Conservation (phyloP, 2,113 vertebrate genomes). For the Cranoglanis bouderius region DNA sequence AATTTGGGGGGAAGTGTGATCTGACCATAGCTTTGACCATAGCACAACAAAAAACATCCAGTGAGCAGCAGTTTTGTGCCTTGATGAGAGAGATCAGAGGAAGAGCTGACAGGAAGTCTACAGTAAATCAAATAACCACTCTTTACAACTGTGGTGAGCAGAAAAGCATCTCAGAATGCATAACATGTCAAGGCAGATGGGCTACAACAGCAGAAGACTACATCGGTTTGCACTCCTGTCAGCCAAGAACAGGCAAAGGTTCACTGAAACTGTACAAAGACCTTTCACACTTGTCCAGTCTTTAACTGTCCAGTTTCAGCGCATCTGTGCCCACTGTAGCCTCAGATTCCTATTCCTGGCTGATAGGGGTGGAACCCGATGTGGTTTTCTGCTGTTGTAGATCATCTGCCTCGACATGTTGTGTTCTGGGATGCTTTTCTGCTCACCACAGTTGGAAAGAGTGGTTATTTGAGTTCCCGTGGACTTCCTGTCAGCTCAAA, state of each 20-base stretch:
- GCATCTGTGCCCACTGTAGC: background rate
- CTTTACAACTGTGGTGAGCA: background rate
- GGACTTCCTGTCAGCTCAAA: too few relatives aligned
- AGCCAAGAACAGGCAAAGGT: background rate
- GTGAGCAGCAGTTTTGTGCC: background rate
- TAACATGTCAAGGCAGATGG: background rate
- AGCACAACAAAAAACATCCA: background rate
- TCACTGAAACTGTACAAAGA: background rate
- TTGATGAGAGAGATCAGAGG: background rate
- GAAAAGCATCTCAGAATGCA: background rate
- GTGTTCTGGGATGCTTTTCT: background rate
- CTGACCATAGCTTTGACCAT: background rate
- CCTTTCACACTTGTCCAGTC: background rate
- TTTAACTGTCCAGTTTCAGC: background rate
- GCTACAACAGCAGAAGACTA: background rate
- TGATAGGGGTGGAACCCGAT: background rate
- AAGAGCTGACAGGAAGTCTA: background rate
- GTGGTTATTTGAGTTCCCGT: background rate
- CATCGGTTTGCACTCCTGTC: background rate
- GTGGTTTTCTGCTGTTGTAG: background rate
- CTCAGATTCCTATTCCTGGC: background rate
- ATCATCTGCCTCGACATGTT: background rate
- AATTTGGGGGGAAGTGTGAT: too few relatives aligned
- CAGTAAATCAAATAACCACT: background rate
- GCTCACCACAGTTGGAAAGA: background rate